Evolutionary conservation across 2,113 vertebrate species (phyloP).

Genomic region (Perca fluviatilis): DNA sequence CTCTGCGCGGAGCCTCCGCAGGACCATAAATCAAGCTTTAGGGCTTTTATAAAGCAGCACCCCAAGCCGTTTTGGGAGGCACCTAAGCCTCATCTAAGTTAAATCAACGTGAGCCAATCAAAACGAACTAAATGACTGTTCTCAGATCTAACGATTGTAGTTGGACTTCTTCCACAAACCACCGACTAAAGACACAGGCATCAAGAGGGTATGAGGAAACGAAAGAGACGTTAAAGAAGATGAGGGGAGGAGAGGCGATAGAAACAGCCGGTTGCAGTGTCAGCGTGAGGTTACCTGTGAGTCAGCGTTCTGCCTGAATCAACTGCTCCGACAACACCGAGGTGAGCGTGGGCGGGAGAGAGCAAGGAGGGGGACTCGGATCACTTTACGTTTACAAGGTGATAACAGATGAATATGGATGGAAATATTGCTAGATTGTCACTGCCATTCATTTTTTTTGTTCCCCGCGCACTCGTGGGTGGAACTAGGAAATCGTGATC

Average conservation of each 20-base stretch:
- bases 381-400: not conserved
- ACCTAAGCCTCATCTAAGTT: no score
- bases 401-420: slow-evolving; percentile 19
- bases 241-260: not conserved
- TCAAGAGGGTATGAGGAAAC: not conserved
- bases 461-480: not conserved
- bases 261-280: slow-evolving; percentile 40
- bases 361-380: not conserved
- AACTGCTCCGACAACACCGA: not conserved
- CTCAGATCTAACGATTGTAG: no score
- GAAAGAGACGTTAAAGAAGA: not conserved
- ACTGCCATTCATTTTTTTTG: not conserved
- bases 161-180: no score
- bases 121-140: no score
- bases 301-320: slow-evolving; percentile 38
- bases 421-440: not conserved
- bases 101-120: no score
- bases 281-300: slow-evolving; percentile 30
- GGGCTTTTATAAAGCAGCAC: no score
- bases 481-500: slow-evolving; percentile 5
- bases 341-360: slow-evolving; percentile 27
- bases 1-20: no score
- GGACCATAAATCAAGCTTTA: no score
- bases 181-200: no score
- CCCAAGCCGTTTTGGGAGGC: no score